Evolutionary conservation across 92 coral and sea anemone genomes (phyloP), one percentile per base, ranked within the genome.

Genomic region (Nematostella vectensis): DNA sequence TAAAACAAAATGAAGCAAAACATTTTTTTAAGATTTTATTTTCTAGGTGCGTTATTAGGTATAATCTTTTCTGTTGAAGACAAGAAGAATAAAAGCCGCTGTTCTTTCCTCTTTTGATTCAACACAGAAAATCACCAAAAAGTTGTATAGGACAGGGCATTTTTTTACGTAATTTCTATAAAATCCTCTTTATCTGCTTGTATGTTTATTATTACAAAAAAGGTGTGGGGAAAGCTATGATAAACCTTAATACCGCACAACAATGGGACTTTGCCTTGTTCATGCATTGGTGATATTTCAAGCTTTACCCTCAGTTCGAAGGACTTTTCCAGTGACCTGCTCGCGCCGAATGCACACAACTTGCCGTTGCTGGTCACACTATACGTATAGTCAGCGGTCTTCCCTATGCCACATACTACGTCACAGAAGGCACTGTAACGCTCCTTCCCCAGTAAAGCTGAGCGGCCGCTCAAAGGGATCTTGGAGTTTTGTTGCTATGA

Each of bases 311-410:
- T 68, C 19, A 84, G 68, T 30, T 84, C 94, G 17, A 84, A 87
- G 79, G 83, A 84, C 43, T 83, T 69, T n/a, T 84, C 94, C 29
- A 84, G 78, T 25, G 80, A 75, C 33, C 94, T 77, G 69, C 75
- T 84, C 39, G 53, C 58, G 62, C 83, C 78, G 39, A 84, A 75
- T 11, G 83, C 80, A 39, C 94, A 80, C 26, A 84, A 49, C 42
- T 79, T 51, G 9, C 94, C 94, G 17, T 87, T 75, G 45, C 74
- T 84, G 15, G 88, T 75, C 16, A 84, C 94, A 50, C 88, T 53
- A 61, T 74, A 84, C 0, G 88, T 80, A n/a, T 65, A 58, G 27
- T 70, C 77, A 20, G 88, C 72, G 68, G 81, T 84, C 1, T 50
- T 57, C 8, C 94, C 94, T 17, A 59, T 54, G 2, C 94, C 94